Base-by-base conservation (phyloP, 2,797 vertebrate genomes). In the Microchirus variegatus region DNA sequence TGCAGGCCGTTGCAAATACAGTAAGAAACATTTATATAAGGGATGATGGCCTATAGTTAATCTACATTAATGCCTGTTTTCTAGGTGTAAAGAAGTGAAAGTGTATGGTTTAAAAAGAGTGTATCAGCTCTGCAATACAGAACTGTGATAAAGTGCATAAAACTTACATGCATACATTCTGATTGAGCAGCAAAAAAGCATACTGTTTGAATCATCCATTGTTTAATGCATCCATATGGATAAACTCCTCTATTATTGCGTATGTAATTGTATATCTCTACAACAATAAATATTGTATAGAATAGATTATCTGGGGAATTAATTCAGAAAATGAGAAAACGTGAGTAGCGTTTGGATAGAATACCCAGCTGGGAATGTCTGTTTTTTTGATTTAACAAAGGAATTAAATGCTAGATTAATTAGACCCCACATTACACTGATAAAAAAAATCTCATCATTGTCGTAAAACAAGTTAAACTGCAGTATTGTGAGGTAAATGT, bases 301-400 rank as follows among this genome's bases (percentile, higher is more conserved):
- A 50, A 50, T 49, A 49, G 9, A 50, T 60, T 15, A 18, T 36
- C 42, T 57, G n/a, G n/a, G 38, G 42, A 51, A 50, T 31, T 3
- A 50, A 50, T 42, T 35, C 8, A 17, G 37, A 59, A 31, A 49
- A 41, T 22, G 4, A 10, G 38, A n/a, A 22, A 15, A 53, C 17
- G 18, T 26, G 2, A 1, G 31, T 37, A 37, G 36, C 36, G 16
- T 37, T 46, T 45, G 11, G 55, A 37, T 46, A 18, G 41, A 46
- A 37, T 15, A 37, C 35, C 55, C 43, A 17, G 31, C 44, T 46
- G 31, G 26, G 43, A 19, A 18, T 31, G 46, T 22, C 46, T 26
- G 19, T 31, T 26, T 45, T 22, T 26, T 13, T 9, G 41, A 48
- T 48, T 48, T 26, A 48, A 14, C 47, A 12, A 48, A 26, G 22